These are phyloP conservation scores for Nomada goodeniana DNA, from an alignment of 2,888 invertebrate genomes.

Conservation along the genomic window DNA sequence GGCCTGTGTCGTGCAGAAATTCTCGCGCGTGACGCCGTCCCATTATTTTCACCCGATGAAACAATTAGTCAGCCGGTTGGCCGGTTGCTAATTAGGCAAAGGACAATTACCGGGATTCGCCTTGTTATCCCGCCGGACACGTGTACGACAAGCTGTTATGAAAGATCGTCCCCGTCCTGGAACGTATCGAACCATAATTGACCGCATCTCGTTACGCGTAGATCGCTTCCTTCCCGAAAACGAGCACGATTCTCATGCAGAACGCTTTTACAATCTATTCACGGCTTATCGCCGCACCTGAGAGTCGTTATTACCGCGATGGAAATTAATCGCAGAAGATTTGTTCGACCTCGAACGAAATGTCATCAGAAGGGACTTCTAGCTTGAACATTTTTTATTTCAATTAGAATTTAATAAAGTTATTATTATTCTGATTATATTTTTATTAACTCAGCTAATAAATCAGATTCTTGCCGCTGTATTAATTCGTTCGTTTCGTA, in stretches of 20 bases:
- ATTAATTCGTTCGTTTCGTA: too few species aligned
- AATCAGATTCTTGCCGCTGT: too few species aligned
- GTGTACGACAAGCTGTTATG: conserved; percentile 71
- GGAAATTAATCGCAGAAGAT: not conserved
- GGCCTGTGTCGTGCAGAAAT: conserved; percentile 46
- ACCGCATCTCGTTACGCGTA: conserved; percentile 30
- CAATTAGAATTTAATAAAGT: too few species aligned
- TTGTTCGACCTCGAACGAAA: not conserved
- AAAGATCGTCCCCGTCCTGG: conserved; percentile 54
- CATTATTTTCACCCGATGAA: conserved; percentile 77
- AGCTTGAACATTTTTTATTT: too few species aligned
- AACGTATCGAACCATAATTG: conserved; percentile 49
- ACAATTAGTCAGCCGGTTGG: conserved; percentile 74
- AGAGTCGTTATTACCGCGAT: not conserved
- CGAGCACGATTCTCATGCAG: conserved; percentile 41
- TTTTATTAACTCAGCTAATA: too few species aligned
- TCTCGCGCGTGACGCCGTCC: conserved; percentile 72
- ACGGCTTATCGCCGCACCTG: conserved; percentile 27
- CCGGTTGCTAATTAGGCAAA: conserved; percentile 71
- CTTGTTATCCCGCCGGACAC: conserved; percentile 69
- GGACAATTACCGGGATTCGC: conserved; percentile 70
- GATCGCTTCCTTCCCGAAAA: conserved; percentile 48
- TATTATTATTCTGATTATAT: too few species aligned
- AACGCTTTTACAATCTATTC: conserved; percentile 22
- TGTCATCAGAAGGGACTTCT: too few species aligned